Base-by-base conservation (phyloP, 2,113 vertebrate genomes). In the Chaenogobius annularis region DNA sequence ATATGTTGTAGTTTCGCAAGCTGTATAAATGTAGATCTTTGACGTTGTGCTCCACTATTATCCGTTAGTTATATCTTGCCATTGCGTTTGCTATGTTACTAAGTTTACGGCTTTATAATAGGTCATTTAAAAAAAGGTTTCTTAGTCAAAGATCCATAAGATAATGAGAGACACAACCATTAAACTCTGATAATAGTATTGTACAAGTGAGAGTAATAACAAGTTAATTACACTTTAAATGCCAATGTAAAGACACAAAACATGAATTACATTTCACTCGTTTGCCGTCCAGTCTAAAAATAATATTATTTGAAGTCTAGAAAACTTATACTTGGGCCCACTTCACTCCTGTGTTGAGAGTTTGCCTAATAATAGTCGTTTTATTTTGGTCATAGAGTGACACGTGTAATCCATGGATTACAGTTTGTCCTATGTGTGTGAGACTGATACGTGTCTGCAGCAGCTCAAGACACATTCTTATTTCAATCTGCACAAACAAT, bases 321-420 rank as follows among this genome's bases (percentile, higher is more conserved):
- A 31, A 1, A 31, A 31, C 26, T 31, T 31, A 31, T 31, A 31
- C 26, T 31, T 2, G 26, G 26, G 26, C 26, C 2, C 26, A 10
- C 7, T 46, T 11, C 3, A 12, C 11, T 54, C 50, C 7, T 26
- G 6, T 58, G 22, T 23, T 26, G 26, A 31, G 26, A 31, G 26
- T 31, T 31, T 26, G 59, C 48, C 52, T 79, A 77, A 70, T 76
- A 63, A 81, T 82, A 84, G 82, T 70, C 0, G 5, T 56, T 78
- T 76, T 82, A 77, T 77, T 86, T 81, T 59, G n/a, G 44, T 64
- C 67, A 55, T 75, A 7, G 17, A 63, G 70, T 55, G 66, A 72
- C 58, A 70, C 56, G 48, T 26, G 58, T 82, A 75, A 81, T 83
- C 72, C 75, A 76, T 64, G 70, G 78, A 85, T 83, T 84, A 75